A percentile compares a stretch with the other conserved stretches of the same genome.
phyloP scores from a whole-genome alignment of 2,888 invertebrate species.

The Athrips mouffetella region DNA sequence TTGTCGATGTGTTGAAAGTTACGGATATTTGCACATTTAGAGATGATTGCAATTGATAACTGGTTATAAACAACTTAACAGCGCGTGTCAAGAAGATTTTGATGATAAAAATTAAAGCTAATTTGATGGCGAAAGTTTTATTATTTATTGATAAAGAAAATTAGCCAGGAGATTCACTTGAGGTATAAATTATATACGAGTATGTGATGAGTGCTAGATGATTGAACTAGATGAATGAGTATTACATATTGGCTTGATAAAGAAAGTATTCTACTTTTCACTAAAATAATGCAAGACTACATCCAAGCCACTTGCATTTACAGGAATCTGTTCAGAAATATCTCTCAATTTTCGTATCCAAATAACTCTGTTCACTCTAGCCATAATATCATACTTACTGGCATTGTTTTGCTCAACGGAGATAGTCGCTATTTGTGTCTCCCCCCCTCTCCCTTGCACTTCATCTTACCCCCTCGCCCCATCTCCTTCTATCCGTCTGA shows the following conservation, averaged over 20 bases:
- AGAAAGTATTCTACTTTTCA: no score
- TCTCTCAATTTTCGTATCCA: constrained; percentile 18
- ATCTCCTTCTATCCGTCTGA: constrained; percentile 64
- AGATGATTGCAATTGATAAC: constrained; percentile 1
- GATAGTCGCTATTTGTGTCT: constrained; percentile 74
- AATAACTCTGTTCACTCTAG: constrained; percentile 34
- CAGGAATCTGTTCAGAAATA: constrained; percentile 14
- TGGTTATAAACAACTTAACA: not conserved
- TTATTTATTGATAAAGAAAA: no score
- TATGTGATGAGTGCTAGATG: no score
- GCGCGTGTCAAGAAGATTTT: constrained; percentile 4
- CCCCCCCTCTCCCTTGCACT: constrained; percentile 41
- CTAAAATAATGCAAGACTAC: no score
- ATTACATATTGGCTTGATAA: no score
- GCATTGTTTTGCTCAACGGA: constrained; percentile 72
- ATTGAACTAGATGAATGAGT: no score
- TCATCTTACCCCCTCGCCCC: constrained; percentile 35
- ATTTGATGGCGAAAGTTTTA: no score
- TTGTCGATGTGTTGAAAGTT: constrained; percentile 5
- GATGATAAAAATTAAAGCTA: no score
- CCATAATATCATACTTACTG: constrained; percentile 71
- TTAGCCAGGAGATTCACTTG: no score
- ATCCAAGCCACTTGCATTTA: no score
- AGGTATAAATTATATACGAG: no score
- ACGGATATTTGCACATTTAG: not conserved